Evolutionary conservation across 2,797 vertebrate species (phyloP).

Genomic region (Malacoctenus gilli): DNA sequence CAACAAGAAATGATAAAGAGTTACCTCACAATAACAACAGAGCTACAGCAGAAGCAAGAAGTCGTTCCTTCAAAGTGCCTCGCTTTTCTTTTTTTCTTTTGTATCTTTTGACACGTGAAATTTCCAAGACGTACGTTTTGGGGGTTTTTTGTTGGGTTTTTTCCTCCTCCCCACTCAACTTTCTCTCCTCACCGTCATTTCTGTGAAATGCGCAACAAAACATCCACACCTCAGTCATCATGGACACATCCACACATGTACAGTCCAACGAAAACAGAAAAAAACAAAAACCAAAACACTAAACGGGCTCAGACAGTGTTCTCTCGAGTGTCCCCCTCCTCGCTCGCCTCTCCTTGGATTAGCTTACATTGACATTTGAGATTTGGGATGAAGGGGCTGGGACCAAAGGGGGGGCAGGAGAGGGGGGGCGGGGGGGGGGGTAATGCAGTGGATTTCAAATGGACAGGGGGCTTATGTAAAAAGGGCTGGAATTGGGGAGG

Average conservation of each 20-base stretch:
- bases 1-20: conserved; percentile 67
- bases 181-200: conserved; percentile 26
- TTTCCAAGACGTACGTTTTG: too few relatives aligned
- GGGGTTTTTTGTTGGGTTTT: too few relatives aligned
- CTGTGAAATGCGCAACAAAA: conserved; percentile 48
- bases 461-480: conserved; percentile 63
- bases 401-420: not conserved
- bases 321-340: conserved; percentile 56
- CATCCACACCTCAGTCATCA: conserved; percentile 47
- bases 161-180: too few relatives aligned
- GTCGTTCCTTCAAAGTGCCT: conserved; percentile 82
- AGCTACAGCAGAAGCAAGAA: conserved; percentile 84
- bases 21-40: conserved; percentile 81
- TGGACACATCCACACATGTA: conserved; percentile 48
- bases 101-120: conserved; percentile 78
- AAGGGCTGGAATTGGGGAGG: conserved; percentile 51
- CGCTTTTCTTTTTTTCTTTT: conserved; percentile 69
- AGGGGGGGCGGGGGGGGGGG: conserved; percentile 38
- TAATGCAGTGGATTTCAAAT: conserved; percentile 74
- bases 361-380: conserved; percentile 88
- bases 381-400: conserved; percentile 64
- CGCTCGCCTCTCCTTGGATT: conserved; percentile 72
- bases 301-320: conserved; percentile 79
- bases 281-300: too few relatives aligned
- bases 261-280: conserved; percentile 57